Conservation (phyloP, 2,113 vertebrate genomes). For the Delphinus delphis region DNA sequence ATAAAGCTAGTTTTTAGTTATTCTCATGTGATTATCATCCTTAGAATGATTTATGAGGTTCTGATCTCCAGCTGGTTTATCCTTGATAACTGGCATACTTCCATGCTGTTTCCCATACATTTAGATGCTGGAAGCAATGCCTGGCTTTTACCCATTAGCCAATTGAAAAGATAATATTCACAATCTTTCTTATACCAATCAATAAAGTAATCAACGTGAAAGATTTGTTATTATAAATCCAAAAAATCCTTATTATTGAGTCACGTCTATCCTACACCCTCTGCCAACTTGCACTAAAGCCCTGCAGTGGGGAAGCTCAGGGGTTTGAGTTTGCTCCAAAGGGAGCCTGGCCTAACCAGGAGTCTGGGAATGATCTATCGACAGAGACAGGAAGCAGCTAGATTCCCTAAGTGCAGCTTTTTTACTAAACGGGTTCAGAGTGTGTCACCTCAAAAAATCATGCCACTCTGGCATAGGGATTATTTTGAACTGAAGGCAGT, state of each 20-base stretch:
- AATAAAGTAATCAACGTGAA: neutral
- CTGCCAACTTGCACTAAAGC: neutral
- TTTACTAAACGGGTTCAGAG: neutral
- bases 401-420: neutral
- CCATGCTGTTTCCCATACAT: neutral
- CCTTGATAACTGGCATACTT: neutral
- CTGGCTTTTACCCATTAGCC: neutral
- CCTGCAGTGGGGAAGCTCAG: neutral
- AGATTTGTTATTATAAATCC: neutral
- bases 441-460: neutral
- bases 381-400: neutral
- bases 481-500: neutral
- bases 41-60: neutral
- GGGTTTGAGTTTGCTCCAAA: neutral
- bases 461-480: neutral
- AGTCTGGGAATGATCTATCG: neutral
- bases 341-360: neutral
- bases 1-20: neutral
- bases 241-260: too few relatives aligned
- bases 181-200: neutral
- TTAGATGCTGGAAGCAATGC: neutral
- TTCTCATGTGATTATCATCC: neutral
- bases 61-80: neutral
- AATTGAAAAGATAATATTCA: neutral
- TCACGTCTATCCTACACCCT: accelerated